Conservation (phyloP, 2,888 invertebrate genomes). For the Eupithecia tripunctaria region DNA sequence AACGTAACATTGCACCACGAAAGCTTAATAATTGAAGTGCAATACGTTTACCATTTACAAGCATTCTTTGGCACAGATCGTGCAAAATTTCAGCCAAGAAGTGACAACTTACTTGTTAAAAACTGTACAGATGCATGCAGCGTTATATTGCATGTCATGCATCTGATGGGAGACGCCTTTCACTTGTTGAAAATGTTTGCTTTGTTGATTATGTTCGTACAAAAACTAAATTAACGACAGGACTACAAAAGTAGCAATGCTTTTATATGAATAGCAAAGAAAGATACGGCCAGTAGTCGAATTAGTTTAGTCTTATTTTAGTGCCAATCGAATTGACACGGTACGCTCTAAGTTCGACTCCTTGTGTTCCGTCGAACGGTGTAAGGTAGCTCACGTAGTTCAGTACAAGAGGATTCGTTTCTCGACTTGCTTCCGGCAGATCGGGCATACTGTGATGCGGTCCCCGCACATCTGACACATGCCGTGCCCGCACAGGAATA, state of each 20-base stretch:
- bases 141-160: background rate
- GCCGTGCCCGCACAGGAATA: constrained; percentile 98
- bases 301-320: background rate
- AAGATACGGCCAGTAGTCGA: background rate
- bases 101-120: background rate
- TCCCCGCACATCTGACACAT: constrained; percentile 99
- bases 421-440: constrained; percentile 98
- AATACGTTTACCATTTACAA: background rate
- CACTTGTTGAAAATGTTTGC: background rate
- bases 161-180: background rate
- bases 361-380: background rate
- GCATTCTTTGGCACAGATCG: background rate
- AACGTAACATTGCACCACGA: background rate
- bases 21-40: background rate
- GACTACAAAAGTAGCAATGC: background rate
- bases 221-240: background rate
- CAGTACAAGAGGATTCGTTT: constrained; percentile 96
- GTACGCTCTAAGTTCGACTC: background rate
- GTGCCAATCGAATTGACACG: background rate
- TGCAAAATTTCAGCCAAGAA: background rate
- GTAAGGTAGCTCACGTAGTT: constrained; percentile 19
- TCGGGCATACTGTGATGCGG: constrained; percentile 98
- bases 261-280: background rate
- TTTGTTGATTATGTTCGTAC: background rate
- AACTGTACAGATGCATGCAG: too few relatives aligned